Evolutionary conservation across 37 sponge, comb jelly and placozoan genomes (phyloP), one percentile per base, ranked within the genome.

Genomic region (Ianthella basta): DNA sequence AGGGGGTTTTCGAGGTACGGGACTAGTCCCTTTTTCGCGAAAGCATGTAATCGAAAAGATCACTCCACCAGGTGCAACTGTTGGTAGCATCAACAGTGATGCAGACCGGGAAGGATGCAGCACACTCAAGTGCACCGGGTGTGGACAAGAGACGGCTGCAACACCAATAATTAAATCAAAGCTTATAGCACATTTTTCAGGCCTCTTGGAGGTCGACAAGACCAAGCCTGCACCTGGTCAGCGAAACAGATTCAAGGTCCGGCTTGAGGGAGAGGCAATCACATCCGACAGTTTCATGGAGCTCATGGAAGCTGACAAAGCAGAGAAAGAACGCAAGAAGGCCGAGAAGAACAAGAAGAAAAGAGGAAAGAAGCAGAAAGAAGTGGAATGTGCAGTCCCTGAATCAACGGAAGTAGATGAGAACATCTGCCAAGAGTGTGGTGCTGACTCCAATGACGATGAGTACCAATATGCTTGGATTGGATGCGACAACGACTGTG

Each of bases 401-500:
- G 50, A 63, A 12, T 12, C 27, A 63, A 10, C 4, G 37, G 37
- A 5, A 72, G 29, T 36, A 14, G 24, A 29, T 10, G 64, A 29
- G 27, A 29, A 63, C 27, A 63, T 63, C 27, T 29, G 27, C 29
- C 29, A 63, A 10, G 8, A 63, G 5, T 63, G 65, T 6, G 24
- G 29, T 44, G 3, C 6, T 3, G 50, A 44, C 6, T 44, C 50
- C 50, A 70, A 83, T 83, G 83, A 83, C 6, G 70, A 83, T 38
- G 83, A 83, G 16, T 15, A 66, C 30, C 70, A 83, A 30, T 2
- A 83, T 24, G 70, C 70, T 5, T 83, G 83, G 83, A 83, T 83
- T 66, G 70, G 70, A 20, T 83, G 83, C 65, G 83, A 83, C 83
- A 83, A 40, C 14, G 55, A 29, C 60, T 83, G 83, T 38, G 83